Percentiles rank a stretch among this genome's conserved stretches.
These are phyloP conservation scores for Corella eumyota DNA, from an alignment of 23 tunicate species.

Conservation along the genomic window DNA sequence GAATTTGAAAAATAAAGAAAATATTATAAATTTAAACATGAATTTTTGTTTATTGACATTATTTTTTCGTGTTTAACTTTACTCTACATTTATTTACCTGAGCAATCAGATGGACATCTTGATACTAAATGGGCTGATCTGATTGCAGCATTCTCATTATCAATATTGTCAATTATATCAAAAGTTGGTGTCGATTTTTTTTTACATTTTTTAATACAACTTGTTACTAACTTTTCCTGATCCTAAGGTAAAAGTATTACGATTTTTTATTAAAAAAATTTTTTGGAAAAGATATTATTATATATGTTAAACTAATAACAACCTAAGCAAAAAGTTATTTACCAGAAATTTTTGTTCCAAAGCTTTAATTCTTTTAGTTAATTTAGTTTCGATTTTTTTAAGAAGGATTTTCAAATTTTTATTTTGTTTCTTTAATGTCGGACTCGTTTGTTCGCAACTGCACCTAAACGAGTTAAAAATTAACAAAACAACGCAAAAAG, in stretches of 20 bases:
- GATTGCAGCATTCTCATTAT: background rate
- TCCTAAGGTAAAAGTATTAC: too few relatives aligned
- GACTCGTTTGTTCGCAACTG: background rate
- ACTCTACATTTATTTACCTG: background rate
- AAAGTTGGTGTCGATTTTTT: background rate
- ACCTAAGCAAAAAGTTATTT: background rate
- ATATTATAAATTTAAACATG: too few relatives aligned
- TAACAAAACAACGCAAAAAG: too few relatives aligned
- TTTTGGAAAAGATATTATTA: too few relatives aligned
- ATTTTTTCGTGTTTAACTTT: background rate
- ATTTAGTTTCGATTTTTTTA: background rate
- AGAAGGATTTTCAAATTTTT: background rate
- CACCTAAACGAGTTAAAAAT: too few relatives aligned
- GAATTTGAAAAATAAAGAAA: too few relatives aligned
- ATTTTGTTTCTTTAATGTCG: conserved; percentile 2
- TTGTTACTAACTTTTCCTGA: background rate
- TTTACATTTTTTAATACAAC: background rate
- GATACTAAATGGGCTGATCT: background rate
- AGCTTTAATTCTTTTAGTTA: conserved; percentile 2
- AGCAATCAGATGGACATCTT: conserved; percentile 1
- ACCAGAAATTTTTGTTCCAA: conserved; percentile 1
- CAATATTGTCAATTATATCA: background rate
- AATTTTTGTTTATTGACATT: background rate
- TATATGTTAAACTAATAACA: too few relatives aligned
- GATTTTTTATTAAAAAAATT: too few relatives aligned